Evolutionary conservation across 1,140 invertebrate genomes (phyloP), one percentile per base, ranked within the genome.

Genomic region (Panagrolaimus sp.): DNA sequence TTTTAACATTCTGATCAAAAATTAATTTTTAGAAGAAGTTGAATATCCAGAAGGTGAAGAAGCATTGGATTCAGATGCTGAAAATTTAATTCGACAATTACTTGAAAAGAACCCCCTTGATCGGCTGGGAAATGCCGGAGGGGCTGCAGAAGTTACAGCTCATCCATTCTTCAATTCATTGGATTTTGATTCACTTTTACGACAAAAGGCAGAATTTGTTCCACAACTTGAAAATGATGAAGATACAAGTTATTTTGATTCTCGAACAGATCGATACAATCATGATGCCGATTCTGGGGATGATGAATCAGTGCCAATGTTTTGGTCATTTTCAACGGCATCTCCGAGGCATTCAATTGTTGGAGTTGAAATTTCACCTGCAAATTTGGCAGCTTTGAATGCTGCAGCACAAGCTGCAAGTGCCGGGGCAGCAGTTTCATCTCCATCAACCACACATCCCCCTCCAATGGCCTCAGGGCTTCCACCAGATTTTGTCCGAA

Each of bases 201-300:
- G 96, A 43, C 91, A 96, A 81, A 99, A 99, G 84, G 96, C 95
- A 0, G 95, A 98, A 85, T 99, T 99, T 87, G 91, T 99, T n/a
- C 96, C 96, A 0, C 91, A 96, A 71, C 84, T 99, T 71, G 91
- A 95, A 67, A 90, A 94, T 83, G 96, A 99, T 26, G 96, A 99
- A 81, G 96, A 99, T 83, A 98, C 96, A 7, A 97, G 94, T 83
- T 99, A 99, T 84, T 99, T 99, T 88, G 96, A 99, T 58, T 78
- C 76, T n/a, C 71, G 80, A 14, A 55, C 79, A 0, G 81, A 82
- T 55, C 73, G 80, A 14, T 82, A 82, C 68, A 82, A 82, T 65
- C 80, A 82, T 64, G 80, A 82, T 43, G 82, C 76, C 3, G 75
- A 81, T 14, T 77, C 78, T 21, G 78, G 73, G 21, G 73, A 68